Conservation (phyloP, 2,888 invertebrate genomes). For the Cinara cedri region DNA sequence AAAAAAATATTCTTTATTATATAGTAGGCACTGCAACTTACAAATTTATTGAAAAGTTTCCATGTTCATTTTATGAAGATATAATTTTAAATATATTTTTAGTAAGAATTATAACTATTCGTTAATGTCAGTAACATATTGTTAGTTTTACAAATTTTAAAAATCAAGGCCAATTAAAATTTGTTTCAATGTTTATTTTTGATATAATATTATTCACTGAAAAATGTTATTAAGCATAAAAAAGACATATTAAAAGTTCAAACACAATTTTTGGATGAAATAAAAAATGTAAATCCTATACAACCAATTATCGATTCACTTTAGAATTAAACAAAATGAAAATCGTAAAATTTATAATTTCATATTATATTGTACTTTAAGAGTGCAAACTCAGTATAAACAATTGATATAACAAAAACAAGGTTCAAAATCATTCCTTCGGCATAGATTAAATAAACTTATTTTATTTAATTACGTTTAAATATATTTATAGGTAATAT, state of each 20-base stretch:
- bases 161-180: background rate
- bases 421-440: background rate
- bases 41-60: too few species aligned
- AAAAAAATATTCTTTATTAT: conserved; percentile 39
- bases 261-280: background rate
- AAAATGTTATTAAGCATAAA: too few species aligned
- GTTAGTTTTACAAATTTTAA: background rate
- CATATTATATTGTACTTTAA: conserved; percentile 1
- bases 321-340: background rate
- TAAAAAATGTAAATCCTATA: conserved; percentile 4
- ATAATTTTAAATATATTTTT: conserved; percentile 1
- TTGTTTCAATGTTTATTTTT: conserved; percentile 28
- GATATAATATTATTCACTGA: conserved; percentile 20
- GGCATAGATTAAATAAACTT: too few species aligned
- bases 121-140: background rate
- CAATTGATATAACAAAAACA: background rate
- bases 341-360: background rate
- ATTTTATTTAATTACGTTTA: too few species aligned
- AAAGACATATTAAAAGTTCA: conserved; percentile 6
- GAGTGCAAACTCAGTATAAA: background rate
- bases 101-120: conserved; percentile 2
- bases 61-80: too few species aligned
- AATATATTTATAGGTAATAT: too few species aligned
- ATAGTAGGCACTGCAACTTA: background rate
- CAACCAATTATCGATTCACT: background rate